phyloP scores from a whole-genome alignment of 2,113 vertebrate genomes.

The Sinocyclocheilus grahami region DNA sequence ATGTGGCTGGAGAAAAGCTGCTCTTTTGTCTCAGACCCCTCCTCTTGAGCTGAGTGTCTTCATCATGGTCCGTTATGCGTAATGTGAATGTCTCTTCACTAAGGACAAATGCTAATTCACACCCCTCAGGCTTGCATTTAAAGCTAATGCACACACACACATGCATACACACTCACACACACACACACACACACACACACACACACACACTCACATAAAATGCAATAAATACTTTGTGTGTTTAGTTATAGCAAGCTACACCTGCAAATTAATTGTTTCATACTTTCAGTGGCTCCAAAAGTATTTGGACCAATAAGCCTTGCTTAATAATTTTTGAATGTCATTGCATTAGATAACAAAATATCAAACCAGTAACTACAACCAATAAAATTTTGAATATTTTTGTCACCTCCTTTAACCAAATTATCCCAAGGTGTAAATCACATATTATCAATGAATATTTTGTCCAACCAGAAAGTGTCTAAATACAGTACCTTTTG shows the following conservation, averaged over 20 bases:
- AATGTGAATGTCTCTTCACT: constrained; percentile 52
- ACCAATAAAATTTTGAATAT: background rate
- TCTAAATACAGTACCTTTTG: background rate
- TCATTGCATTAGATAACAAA: background rate
- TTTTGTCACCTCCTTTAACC: background rate
- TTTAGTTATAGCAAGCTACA: background rate
- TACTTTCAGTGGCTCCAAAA: background rate
- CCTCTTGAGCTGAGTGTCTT: constrained; percentile 54
- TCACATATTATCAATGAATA: background rate
- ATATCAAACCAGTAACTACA: background rate
- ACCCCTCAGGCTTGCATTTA: constrained; percentile 49
- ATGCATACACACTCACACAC: background rate
- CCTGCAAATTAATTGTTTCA: background rate
- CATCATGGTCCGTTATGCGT: constrained; percentile 40
- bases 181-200: background rate
- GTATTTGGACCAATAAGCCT: background rate
- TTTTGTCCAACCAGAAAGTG: background rate
- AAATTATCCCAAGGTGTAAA: background rate
- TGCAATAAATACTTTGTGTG: background rate
- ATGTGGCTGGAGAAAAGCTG: constrained; percentile 57
- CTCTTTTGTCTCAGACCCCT: constrained; percentile 67
- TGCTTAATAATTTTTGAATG: background rate
- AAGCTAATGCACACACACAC: constrained; percentile 35
- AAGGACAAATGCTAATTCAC: constrained; percentile 41
- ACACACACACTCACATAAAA: background rate